Base-by-base conservation (phyloP, 2,113 vertebrate species). In the Neofelis nebulosa region DNA sequence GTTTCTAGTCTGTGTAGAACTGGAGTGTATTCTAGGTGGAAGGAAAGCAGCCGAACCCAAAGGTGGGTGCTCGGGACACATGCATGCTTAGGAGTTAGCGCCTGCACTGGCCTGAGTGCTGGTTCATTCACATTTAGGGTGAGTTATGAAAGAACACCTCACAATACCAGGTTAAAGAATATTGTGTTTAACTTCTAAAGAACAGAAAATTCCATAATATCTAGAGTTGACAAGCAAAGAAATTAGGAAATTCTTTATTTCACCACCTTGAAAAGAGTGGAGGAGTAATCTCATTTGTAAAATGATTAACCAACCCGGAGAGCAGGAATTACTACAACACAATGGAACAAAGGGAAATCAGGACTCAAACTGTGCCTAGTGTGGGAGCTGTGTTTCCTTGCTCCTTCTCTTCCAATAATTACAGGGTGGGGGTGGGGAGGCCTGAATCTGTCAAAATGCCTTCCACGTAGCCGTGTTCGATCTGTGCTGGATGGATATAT, bases 401-500 rank as follows among this genome's bases (percentile, higher is more conserved):
- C 38, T 81, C 10, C 36, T 92, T 57, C 48, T 50, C 73, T 91
- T 82, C 31, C 45, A 57, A 7, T 85, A 94, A 91, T 94, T 89
- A 63, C 31, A 36, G 48, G 21, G 41, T 63, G 66, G 31, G 29
- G 21, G 33, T n/a, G 18, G 31, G 73, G 45, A 11, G 23, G 41
- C 55, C 50, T 50, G 23, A 25, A 79, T 76, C 57, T 21, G 71
- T 92, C 92, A 88, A 55, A 76, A 93, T 94, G 65, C 65, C 73
- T 92, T 96, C 71, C 76, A 50, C 25, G 1, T 48, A 81, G 71
- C 21, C 3, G 6, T 55, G 79, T 74, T 95, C 45, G 1, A 86
- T 96, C 38, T 27, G 73, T 81, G 83, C 85, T 97, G 88, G 88
- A 57, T 93, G 76, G 93, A 69, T 84, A 78, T 88, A 91, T 94